Evolutionary conservation across 2,113 vertebrate genomes (phyloP).

Genomic region (Microcebus ravelobensis): DNA sequence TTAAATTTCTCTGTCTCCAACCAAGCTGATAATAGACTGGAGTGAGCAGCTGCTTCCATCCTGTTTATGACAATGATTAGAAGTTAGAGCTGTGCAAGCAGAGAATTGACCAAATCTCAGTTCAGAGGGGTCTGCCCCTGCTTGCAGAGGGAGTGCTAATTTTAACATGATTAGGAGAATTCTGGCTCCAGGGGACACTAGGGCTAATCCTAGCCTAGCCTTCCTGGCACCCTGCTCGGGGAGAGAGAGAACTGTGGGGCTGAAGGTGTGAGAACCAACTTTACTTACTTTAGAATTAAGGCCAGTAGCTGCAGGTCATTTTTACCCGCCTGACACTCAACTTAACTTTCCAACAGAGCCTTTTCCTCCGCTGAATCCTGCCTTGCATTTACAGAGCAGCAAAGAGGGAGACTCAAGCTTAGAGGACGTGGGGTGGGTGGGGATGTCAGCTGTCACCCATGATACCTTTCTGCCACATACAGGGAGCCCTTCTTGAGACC

Average conservation of each 20-base stretch:
- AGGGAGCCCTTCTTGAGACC: neutral
- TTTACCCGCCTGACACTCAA: neutral
- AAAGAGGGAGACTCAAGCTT: neutral
- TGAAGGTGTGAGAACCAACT: neutral
- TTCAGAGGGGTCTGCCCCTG: slow-evolving; percentile 35
- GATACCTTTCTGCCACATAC: neutral
- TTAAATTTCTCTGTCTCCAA: slow-evolving; percentile 81
- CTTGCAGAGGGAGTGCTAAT: slow-evolving; percentile 41
- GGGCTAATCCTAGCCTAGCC: neutral
- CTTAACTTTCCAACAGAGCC: neutral
- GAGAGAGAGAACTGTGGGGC: neutral
- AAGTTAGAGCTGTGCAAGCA: slow-evolving; percentile 19
- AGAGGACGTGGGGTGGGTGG: no score
- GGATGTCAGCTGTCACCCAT: neutral
- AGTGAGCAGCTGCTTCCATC: slow-evolving; percentile 81
- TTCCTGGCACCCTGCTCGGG: slow-evolving; percentile 33
- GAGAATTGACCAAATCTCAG: slow-evolving; percentile 53
- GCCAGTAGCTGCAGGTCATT: neutral
- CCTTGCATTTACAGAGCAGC: neutral
- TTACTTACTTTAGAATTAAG: neutral
- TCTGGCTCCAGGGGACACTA: slow-evolving; percentile 22
- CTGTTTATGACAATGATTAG: slow-evolving; percentile 77
- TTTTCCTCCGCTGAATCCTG: neutral
- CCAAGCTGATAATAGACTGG: slow-evolving; percentile 78
- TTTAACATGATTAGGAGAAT: slow-evolving; percentile 16